phyloP scores from a whole-genome alignment of 2,888 invertebrate genomes.

The Catocala fraxini region DNA sequence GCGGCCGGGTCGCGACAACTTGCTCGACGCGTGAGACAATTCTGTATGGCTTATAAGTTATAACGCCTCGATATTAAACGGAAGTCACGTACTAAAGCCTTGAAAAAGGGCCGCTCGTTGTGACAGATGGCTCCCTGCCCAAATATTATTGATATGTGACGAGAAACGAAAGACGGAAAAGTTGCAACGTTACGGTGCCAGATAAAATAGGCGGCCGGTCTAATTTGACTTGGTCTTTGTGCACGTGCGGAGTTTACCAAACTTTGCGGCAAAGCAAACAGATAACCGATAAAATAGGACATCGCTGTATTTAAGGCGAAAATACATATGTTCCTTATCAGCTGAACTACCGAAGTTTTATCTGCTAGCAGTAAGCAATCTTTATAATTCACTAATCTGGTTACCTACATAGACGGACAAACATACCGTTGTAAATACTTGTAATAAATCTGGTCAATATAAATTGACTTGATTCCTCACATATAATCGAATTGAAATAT shows the following conservation, averaged over 20 bases:
- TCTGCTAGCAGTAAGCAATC: constrained; percentile 24
- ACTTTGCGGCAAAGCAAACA: constrained; percentile 49
- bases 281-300: constrained; percentile 70
- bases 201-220: constrained; percentile 20
- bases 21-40: constrained; percentile 63
- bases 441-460: constrained; percentile 10
- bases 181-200: constrained; percentile 23
- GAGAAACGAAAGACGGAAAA: constrained; percentile 42
- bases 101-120: constrained; percentile 59
- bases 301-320: constrained; percentile 46
- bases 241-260: constrained; percentile 59
- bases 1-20: constrained; percentile 42
- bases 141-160: constrained; percentile 56
- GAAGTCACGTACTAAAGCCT: constrained; percentile 71
- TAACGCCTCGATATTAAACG: constrained; percentile 62
- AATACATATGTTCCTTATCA: constrained; percentile 53
- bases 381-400: constrained; percentile 34
- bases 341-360: constrained; percentile 39
- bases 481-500: constrained; percentile 32
- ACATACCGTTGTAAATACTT: constrained; percentile 6
- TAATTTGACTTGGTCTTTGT: constrained; percentile 29
- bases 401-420: constrained; percentile 23
- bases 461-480: constrained; percentile 18
- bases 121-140: constrained; percentile 62
- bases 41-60: constrained; percentile 59